Conservation (phyloP, 2,888 invertebrate genomes). For the Rhamphomyia laevipes region DNA sequence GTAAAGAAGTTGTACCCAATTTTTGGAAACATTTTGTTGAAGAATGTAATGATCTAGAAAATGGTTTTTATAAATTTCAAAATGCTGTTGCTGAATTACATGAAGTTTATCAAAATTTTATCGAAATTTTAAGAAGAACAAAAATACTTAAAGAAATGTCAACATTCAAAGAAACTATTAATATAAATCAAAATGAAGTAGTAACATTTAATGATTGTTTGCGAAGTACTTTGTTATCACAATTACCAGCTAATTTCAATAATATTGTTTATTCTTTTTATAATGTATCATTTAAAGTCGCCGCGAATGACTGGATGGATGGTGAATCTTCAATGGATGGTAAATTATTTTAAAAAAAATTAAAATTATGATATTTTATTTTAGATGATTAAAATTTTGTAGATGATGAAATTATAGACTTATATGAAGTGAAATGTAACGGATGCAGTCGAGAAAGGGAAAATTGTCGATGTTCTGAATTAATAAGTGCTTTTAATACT, state of each 20-base stretch:
- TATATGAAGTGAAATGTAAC: slow-evolving; percentile 51
- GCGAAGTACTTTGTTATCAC: slow-evolving; percentile 54
- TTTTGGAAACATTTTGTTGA: slow-evolving; percentile 32
- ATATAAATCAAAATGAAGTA: slow-evolving; percentile 13
- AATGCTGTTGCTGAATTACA: slow-evolving; percentile 28
- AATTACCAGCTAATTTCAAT: slow-evolving; percentile 57
- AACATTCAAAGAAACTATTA: slow-evolving; percentile 13
- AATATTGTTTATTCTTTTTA: slow-evolving; percentile 63
- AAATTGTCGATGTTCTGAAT: slow-evolving; percentile 46
- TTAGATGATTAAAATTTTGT: not conserved
- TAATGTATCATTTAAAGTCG: slow-evolving; percentile 63
- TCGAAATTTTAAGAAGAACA: slow-evolving; percentile 21
- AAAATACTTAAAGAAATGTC: slow-evolving; percentile 17
- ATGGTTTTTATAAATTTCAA: slow-evolving; percentile 26
- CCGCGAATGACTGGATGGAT: too few relatives aligned
- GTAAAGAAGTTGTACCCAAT: slow-evolving; percentile 26
- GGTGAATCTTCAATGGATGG: slow-evolving; percentile 27
- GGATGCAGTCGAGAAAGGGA: slow-evolving; percentile 57
- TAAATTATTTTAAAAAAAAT: slow-evolving; percentile 15
- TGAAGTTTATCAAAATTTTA: slow-evolving; percentile 21
- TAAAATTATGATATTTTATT: not conserved
- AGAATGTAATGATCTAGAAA: slow-evolving; percentile 11
- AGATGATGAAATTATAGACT: slow-evolving; percentile 39
- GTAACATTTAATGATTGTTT: slow-evolving; percentile 48
- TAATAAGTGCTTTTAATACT: slow-evolving; percentile 53